Evolutionary conservation across 2,113 vertebrate species (phyloP).

Genomic region (Gadus chalcogrammus): DNA sequence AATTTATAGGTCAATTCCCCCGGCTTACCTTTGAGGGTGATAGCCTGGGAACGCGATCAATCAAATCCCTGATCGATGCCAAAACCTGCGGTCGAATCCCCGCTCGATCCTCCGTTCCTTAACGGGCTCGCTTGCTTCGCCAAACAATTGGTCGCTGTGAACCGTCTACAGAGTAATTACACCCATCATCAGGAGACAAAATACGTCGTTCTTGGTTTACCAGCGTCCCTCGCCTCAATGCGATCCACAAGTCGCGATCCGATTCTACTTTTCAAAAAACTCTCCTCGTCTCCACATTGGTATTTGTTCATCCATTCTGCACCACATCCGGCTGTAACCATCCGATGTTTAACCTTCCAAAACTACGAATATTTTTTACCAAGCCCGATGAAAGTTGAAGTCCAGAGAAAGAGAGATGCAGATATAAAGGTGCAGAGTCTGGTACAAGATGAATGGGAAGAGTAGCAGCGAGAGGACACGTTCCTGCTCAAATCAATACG

Average conservation of each 20-base stretch:
- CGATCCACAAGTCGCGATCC: constrained; percentile 4
- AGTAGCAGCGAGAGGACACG: constrained; percentile 15
- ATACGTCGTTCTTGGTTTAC: background rate
- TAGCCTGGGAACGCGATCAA: constrained; percentile 29
- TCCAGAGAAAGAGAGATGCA: background rate
- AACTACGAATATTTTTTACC: background rate
- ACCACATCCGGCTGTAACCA: constrained; percentile 2
- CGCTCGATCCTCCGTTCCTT: background rate
- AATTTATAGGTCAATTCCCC: background rate
- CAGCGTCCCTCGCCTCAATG: background rate
- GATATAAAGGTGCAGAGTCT: constrained; percentile 27
- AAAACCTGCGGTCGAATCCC: constrained; percentile 42
- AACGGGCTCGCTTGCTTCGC: background rate
- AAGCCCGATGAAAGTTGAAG: background rate
- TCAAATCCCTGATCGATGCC: constrained; percentile 44
- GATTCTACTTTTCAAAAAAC: constrained; percentile 56
- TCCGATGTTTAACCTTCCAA: background rate
- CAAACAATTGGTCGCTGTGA: too few relatives aligned
- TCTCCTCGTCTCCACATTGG: constrained; percentile 26
- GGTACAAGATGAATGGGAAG: constrained; percentile 25
- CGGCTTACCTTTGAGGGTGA: constrained; percentile 51
- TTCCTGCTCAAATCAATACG: constrained; percentile 34
- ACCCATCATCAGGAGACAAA: too few relatives aligned
- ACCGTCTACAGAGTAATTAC: too few relatives aligned
- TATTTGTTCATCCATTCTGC: constrained; percentile 2